Conservation (phyloP, 2,888 invertebrate genomes). For the Troilus luridus region DNA sequence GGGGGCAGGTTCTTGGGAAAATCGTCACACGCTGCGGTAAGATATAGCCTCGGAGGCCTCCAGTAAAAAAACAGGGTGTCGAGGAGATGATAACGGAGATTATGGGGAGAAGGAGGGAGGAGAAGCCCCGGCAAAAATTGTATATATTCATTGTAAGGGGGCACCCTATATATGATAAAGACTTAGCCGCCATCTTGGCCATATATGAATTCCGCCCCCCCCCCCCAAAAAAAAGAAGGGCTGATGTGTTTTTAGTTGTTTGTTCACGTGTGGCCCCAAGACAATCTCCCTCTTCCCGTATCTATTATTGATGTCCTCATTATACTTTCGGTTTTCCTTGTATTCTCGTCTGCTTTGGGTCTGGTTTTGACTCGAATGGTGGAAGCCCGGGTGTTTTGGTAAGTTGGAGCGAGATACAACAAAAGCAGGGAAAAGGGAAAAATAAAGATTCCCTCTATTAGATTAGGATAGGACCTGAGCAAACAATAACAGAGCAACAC, state of each 20-base stretch:
- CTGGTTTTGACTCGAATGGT: not conserved
- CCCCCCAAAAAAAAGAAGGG: not conserved
- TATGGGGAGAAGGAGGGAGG: conserved; percentile 31
- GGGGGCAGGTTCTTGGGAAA: conserved; percentile 38
- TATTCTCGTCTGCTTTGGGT: not conserved
- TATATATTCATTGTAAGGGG: conserved; percentile 50
- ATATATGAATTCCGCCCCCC: conserved; percentile 43
- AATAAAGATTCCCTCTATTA: conserved; percentile 34
- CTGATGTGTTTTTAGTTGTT: conserved; percentile 55
- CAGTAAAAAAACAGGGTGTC: conserved; percentile 32
- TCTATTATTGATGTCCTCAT: conserved; percentile 38
- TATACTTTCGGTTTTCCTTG: conserved; percentile 1
- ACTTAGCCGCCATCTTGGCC: conserved; percentile 47
- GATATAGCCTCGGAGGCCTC: not conserved
- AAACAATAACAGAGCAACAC: not conserved
- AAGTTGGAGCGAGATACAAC: conserved; percentile 14
- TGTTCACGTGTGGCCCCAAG: conserved; percentile 48
- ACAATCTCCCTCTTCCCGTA: not conserved
- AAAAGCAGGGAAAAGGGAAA: conserved; percentile 33
- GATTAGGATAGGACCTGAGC: conserved; percentile 42
- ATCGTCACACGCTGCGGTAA: conserved; percentile 28
- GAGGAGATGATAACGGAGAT: conserved; percentile 45
- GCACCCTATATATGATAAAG: conserved; percentile 51
- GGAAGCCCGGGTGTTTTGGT: conserved; percentile 11
- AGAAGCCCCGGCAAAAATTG: conserved; percentile 34